Evolutionary conservation across 2,888 invertebrate genomes (phyloP), one percentile per base, ranked within the genome.

Genomic region (Pediacus dermestoides): DNA sequence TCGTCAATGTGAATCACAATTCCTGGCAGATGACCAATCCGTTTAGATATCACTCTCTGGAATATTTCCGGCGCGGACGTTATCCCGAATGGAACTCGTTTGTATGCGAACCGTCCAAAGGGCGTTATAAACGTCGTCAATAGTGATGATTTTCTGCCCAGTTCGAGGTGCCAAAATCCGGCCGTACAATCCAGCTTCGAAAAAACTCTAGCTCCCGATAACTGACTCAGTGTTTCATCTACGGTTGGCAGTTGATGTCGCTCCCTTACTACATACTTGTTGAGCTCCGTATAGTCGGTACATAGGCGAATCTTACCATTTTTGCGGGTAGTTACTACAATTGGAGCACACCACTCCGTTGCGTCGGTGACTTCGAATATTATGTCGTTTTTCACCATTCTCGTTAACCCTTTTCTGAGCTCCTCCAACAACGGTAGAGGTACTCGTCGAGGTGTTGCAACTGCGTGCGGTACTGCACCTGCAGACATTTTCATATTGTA

Each of bases 311-410:
- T 36, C 12, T 39, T 28, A 2, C 27, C 34, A n/a, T 28, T 38
- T 10, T 39, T 48, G 42, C 61, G 60, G 4, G 46, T 50, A 0
- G 57, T 61, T 2, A 59, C 51, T 1, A 67, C 66, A 38, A 66
- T 59, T 1, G 57, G 57, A 8, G 59, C 52, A 37, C 62, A 65
- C 63, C 63, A 66, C 1, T 53, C 57, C 2, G 61, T 63, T 3
- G 58, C 57, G 34, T 48, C 38, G 8, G 57, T 48, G 1, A 66
- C 57, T 3, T 46, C 34, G 16, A 45, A 46, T 28, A 66, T 63
- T 2, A 64, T 53, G 2, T 44, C 55, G 18, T n/a, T 13, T 6
- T 39, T 33, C 30, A 46, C 36, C 52, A 64, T 50, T 33, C 41
- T 45, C 9, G 55, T 37, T 10, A 67, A 30, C 46, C 66, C 59